These are phyloP conservation scores for Argyrosomus regius DNA, from an alignment of 2,797 vertebrate genomes.

Conservation along the genomic window DNA sequence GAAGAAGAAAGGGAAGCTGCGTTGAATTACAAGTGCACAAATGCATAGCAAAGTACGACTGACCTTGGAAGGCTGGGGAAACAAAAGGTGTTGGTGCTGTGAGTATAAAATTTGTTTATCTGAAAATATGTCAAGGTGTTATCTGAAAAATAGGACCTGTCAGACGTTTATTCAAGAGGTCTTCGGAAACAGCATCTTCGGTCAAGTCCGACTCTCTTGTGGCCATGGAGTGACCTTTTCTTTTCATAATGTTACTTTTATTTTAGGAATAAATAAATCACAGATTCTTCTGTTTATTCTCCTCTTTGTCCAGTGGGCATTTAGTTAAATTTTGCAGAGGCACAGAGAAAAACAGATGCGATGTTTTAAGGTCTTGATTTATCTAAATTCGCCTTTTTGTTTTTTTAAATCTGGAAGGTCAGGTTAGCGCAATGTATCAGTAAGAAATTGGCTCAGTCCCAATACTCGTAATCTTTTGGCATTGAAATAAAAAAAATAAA, in stretches of 20 bases:
- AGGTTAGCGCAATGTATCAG: neutral
- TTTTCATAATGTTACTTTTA: constrained; percentile 7
- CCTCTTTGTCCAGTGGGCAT: neutral
- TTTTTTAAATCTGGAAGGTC: no score
- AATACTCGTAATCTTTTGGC: neutral
- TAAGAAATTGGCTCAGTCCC: neutral
- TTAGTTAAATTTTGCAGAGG: constrained; percentile 18
- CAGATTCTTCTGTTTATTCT: neutral
- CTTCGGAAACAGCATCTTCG: constrained; percentile 5
- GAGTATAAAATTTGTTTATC: constrained; percentile 26
- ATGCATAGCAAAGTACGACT: constrained; percentile 9
- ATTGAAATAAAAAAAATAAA: neutral
- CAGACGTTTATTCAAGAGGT: constrained; percentile 30
- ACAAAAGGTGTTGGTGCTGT: neutral
- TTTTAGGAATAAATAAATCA: constrained; percentile 16
- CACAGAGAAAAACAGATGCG: neutral
- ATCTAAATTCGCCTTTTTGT: neutral
- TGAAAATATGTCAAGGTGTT: constrained; percentile 13
- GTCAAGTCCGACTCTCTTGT: neutral
- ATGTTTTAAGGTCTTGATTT: neutral
- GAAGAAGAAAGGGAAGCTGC: constrained; percentile 3
- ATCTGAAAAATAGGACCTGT: constrained; percentile 26
- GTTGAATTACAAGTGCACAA: constrained; percentile 20
- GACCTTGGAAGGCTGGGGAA: constrained; percentile 30
- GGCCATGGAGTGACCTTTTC: constrained; percentile 22